A percentile compares a stretch with the other conserved stretches of the same genome.
Evolutionary conservation across 1,140 invertebrate genomes (phyloP).

Genomic region (Hyles euphorbiae): DNA sequence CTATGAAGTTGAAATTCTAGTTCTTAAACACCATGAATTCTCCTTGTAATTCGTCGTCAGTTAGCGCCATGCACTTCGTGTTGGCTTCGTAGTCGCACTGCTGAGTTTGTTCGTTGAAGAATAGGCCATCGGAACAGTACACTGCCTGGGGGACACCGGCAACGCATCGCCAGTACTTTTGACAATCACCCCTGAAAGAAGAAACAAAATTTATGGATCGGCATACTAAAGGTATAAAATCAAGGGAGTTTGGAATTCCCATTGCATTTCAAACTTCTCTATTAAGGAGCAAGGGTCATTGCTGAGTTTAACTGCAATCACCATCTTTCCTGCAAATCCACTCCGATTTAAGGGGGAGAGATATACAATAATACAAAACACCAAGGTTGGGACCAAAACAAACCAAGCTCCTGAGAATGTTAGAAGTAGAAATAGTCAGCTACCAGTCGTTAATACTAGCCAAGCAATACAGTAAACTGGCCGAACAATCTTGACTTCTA

Average conservation of each 20-base stretch:
- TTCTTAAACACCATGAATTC: constrained; percentile 56
- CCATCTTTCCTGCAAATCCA: too few species aligned
- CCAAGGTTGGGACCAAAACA: too few species aligned
- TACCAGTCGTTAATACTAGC: too few species aligned
- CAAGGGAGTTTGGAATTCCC: not conserved
- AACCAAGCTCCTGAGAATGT: too few species aligned
- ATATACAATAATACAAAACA: too few species aligned
- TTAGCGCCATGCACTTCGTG: constrained; percentile 32
- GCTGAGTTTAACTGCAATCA: too few species aligned
- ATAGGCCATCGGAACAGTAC: constrained; percentile 53
- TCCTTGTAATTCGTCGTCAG: constrained; percentile 42
- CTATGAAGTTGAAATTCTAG: constrained; percentile 4
- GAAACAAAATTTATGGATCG: not conserved
- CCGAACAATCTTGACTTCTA: too few species aligned
- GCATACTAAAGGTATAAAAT: not conserved
- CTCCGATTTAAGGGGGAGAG: too few species aligned
- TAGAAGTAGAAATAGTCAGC: too few species aligned
- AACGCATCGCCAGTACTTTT: constrained; percentile 53
- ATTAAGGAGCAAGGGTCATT: too few species aligned
- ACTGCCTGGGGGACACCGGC: constrained; percentile 34
- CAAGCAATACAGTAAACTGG: too few species aligned
- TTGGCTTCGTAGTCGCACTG: constrained; percentile 65
- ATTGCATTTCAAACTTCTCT: too few species aligned
- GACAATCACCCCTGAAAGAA: constrained; percentile 54
- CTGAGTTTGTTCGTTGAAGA: constrained; percentile 48